Evolutionary conservation across 2,113 vertebrate species (phyloP), one percentile per base, ranked within the genome.

Genomic region (Stigmatopora nigra): DNA sequence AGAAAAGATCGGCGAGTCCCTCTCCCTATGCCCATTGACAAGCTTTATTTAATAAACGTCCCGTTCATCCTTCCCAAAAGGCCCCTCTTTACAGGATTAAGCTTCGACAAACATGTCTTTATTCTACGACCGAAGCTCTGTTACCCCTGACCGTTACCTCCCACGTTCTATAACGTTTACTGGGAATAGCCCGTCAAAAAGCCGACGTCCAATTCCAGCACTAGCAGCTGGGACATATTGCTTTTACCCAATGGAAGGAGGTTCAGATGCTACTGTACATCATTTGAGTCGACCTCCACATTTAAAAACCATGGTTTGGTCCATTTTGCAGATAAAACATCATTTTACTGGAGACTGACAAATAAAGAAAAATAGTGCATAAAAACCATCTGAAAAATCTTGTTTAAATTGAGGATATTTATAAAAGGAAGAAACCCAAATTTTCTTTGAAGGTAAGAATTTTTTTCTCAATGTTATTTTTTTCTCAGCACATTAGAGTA

Each of bases 71-170:
- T 77, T 82, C 80, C 77, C 62, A 73, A 72, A 84, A 88, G 58
- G 56, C 67, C 66, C 79, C 64, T 77, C 86, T 88, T 92, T 89
- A 90, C 82, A 86, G 87, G 89, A 91, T 92, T 91, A 91, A 81
- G 66, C 78, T 63, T 68, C 59, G 74, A 82, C 86, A 89, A 91
- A 89, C 78, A 87, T 69, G 68, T 69, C 79, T 82, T 81, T 82
- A 76, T 80, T 71, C 58, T 25, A 61, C 38, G 63, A 65, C 59
- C 2, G 51, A 76, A 70, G 31, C 61, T 55, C 48, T 14, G 17
- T 51, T 46, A 7, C 70, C 74, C 73, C 67, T 58, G 13, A 51
- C 59, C 22, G 35, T 48, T 59, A 69, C 17, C 75, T 62, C 20
- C 65, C 51, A 64, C 3, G 56, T 68, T 38, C 62, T 55, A 44